Conservation (phyloP, 2,113 vertebrate genomes). For the Pterocles gutturalis region DNA sequence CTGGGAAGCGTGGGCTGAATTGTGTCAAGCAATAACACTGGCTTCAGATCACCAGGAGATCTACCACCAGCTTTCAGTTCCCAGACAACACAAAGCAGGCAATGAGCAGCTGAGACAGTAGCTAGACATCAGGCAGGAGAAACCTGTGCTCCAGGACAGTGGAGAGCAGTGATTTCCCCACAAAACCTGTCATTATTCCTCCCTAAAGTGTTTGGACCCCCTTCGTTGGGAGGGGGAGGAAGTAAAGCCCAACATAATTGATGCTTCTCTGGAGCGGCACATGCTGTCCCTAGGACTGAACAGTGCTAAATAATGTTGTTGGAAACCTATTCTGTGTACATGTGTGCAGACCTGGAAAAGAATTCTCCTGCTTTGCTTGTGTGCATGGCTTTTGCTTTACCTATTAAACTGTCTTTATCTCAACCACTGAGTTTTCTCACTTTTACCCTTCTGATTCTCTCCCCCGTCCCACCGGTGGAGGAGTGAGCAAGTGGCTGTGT, state of each 20-base stretch:
- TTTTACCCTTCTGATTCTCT: too few relatives aligned
- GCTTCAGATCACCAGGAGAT: neutral
- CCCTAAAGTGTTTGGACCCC: neutral
- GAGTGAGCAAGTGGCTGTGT: too few relatives aligned
- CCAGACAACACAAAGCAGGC: fast-evolving
- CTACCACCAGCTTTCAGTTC: neutral
- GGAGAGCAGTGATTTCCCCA: neutral
- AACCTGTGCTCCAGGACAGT: neutral
- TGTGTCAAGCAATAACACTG: neutral
- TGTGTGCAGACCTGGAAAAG: slow-evolving; percentile 24
- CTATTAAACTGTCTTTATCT: too few relatives aligned
- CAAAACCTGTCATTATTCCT: neutral
- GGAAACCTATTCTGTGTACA: neutral
- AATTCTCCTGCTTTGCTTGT: neutral
- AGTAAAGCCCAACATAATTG: neutral
- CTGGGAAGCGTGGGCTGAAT: neutral
- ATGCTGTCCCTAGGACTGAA: neutral
- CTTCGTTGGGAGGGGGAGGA: neutral
- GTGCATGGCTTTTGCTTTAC: too few relatives aligned
- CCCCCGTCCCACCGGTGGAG: too few relatives aligned
- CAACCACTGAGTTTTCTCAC: too few relatives aligned
- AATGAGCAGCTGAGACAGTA: neutral
- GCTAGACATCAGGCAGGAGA: neutral
- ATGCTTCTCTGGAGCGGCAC: neutral
- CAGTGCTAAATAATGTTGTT: neutral